Conservation (phyloP, 2,888 invertebrate genomes). For the Melangyna quadrimaculata region DNA sequence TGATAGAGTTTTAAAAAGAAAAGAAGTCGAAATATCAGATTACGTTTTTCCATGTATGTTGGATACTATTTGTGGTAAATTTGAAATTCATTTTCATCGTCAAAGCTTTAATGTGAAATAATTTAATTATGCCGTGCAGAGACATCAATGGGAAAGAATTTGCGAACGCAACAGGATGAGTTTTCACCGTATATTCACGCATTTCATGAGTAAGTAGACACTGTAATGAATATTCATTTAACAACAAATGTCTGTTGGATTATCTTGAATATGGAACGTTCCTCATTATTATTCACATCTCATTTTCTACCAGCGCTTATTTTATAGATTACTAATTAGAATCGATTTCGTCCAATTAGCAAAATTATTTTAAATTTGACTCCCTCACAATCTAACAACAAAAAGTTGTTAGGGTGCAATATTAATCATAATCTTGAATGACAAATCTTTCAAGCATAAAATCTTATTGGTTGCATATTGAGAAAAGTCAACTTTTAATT, state of each 20-base stretch:
- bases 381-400: too few species aligned
- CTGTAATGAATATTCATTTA: not conserved
- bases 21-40: constrained; percentile 82
- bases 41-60: constrained; percentile 84
- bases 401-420: too few species aligned
- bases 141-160: constrained; percentile 55
- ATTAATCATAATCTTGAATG: too few species aligned
- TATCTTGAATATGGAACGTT: not conserved
- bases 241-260: accelerated
- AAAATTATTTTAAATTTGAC: too few species aligned
- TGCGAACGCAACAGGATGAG: constrained; percentile 62
- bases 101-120: not conserved
- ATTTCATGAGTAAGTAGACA: constrained; percentile 84
- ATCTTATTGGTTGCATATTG: not conserved
- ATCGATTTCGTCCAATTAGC: too few species aligned
- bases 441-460: not conserved
- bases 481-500: not conserved
- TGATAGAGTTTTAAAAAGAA: constrained; percentile 81
- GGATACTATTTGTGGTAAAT: constrained; percentile 84
- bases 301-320: too few species aligned
- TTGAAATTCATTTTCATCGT: not conserved
- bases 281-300: not conserved
- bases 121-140: constrained; percentile 16
- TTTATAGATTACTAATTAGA: too few species aligned
- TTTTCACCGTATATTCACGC: constrained; percentile 85